Base-by-base conservation (phyloP, 2,113 vertebrate genomes). In the Tricholaema leucomelas region DNA sequence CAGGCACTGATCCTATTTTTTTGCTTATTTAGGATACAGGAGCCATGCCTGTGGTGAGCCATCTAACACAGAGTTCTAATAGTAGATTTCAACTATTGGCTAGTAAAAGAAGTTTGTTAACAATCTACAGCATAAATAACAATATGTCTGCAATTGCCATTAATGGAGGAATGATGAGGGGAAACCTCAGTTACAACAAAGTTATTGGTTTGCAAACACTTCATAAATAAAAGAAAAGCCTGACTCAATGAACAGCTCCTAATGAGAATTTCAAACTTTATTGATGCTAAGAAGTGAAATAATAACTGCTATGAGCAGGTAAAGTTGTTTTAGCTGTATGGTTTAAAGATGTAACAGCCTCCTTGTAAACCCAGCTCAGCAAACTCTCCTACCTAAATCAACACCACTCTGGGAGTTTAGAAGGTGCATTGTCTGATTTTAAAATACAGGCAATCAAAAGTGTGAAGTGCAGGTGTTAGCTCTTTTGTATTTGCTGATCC, bases 21-120 rank as follows among this genome's bases (percentile, higher is more conserved):
- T 72, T 82, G 18, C 56, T 46, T 77, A 71, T 33, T 48, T 2
- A 2, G 17, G 6, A 8, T 36, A 66, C 38, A 50, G 78, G 85
- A 91, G 74, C 33, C 18, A 28, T 70, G 60, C 42, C 36, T 77
- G 10, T 35, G 76, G 60, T 10, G 7, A 85, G 42, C 42, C 20
- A 72, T 83, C 19, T 31, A 50, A 78, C 73, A 60, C 61, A 78
- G 80, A 82, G 36, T 84, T 90, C 80, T 38, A 74, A 83, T 83
- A 83, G 31, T 12, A 92, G 70, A 81, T 67, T 88, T 75, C 76
- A 92, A 25, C 10, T 88, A 88, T 80, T 90, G 82, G 71, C 73
- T 75, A 65, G 12, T 10, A 59, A 77, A 85, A 87, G 31, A 93
- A 81, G 76, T 78, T 42, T 56, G 52, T 85, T 87, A 85, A 77